These are phyloP conservation scores for Eurois occulta DNA, from an alignment of 2,888 invertebrate species.

Conservation along the genomic window DNA sequence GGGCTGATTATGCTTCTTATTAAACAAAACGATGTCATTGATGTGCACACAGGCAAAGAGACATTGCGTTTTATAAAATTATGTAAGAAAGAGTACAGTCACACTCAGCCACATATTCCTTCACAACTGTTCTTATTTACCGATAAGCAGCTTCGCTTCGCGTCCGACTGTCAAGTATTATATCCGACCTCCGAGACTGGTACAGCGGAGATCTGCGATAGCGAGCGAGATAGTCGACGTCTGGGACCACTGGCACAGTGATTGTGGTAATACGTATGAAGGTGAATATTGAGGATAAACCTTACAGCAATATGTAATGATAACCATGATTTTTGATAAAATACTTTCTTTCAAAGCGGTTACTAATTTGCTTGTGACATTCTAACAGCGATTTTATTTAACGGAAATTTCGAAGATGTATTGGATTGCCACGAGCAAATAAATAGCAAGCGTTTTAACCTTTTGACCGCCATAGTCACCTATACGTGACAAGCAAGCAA, in stretches of 20 bases:
- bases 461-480: no score
- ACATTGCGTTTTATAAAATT: neutral
- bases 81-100: neutral
- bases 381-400: neutral
- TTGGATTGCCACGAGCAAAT: neutral
- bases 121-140: neutral
- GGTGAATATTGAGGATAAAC: neutral
- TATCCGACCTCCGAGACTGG: constrained; percentile 1
- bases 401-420: neutral
- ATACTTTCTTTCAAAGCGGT: neutral
- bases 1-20: neutral
- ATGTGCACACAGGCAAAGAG: neutral
- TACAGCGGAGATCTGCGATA: constrained; percentile 2
- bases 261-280: neutral
- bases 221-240: neutral
- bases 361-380: neutral
- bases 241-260: neutral
- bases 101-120: neutral
- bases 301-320: neutral
- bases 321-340: neutral
- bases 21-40: neutral
- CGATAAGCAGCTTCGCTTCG: neutral
- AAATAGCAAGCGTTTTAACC: neutral
- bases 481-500: no score
- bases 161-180: constrained; percentile 6